Evolutionary conservation across 2,888 invertebrate genomes (phyloP).

Genomic region (Heliconius erato): DNA sequence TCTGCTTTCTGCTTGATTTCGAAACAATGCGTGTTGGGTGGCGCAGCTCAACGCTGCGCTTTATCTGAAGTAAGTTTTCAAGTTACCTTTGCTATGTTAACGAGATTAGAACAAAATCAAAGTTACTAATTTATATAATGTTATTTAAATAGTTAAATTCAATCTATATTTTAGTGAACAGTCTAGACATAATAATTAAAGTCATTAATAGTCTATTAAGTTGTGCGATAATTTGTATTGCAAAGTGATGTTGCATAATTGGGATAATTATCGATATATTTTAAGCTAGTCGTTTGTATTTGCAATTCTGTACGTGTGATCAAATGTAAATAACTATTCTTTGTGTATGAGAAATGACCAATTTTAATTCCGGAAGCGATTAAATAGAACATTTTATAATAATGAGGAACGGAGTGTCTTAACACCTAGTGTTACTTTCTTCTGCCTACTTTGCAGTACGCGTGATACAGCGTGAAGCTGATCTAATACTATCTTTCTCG

Average conservation of each 20-base stretch:
- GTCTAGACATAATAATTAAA: slow-evolving; percentile 18
- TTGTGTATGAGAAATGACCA: too few species aligned
- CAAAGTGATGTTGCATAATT: background rate
- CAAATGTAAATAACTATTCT: background rate
- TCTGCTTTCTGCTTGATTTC: background rate
- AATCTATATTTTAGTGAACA: background rate
- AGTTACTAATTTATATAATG: background rate
- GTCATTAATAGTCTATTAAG: background rate
- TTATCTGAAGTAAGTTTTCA: background rate
- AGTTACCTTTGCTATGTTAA: background rate
- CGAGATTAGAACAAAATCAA: background rate
- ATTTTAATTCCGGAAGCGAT: too few species aligned
- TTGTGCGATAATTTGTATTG: background rate
- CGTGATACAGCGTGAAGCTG: too few species aligned
- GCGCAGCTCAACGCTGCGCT: background rate
- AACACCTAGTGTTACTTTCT: too few species aligned
- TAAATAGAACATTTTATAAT: too few species aligned
- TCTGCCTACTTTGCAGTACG: too few species aligned
- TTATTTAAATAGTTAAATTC: background rate
- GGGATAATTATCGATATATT: background rate
- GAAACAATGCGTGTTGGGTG: background rate
- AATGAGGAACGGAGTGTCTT: too few species aligned
- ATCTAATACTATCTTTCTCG: too few species aligned
- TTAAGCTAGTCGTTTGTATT: background rate
- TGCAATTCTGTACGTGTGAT: background rate